A percentile compares a stretch with the other conserved stretches of the same genome.
Conservation (phyloP, 2,113 vertebrate species). For the Cavia porcellus region DNA sequence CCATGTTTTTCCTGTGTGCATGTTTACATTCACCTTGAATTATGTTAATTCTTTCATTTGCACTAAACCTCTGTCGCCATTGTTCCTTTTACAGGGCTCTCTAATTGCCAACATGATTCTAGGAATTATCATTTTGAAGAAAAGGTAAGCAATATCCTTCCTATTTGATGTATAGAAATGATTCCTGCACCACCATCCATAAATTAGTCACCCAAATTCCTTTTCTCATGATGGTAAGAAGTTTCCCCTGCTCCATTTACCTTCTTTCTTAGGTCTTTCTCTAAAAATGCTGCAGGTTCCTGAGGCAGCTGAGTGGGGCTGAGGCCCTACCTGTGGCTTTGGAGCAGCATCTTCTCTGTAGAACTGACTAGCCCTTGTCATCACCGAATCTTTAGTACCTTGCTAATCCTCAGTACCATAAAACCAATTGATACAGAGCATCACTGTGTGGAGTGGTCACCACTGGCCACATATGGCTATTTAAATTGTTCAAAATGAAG, state of each 20-base stretch:
- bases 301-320: neutral
- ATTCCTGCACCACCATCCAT: neutral
- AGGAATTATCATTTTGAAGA: constrained; percentile 97
- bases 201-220: neutral
- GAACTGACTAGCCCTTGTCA: neutral
- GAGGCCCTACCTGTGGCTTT: neutral
- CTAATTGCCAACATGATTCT: constrained; percentile 98
- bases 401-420: neutral
- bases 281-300: neutral
- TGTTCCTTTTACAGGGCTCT: constrained; percentile 91
- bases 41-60: neutral
- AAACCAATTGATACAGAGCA: neutral
- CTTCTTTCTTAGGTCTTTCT: neutral
- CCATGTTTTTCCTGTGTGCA: neutral
- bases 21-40: neutral
- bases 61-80: constrained; percentile 7
- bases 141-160: constrained; percentile 90
- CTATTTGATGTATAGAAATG: neutral
- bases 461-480: neutral
- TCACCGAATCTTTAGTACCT: neutral
- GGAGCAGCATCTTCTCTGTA: neutral
- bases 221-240: neutral
- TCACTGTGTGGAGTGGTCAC: neutral
- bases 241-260: neutral
- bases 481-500: neutral